Evolutionary conservation across 2,888 invertebrate species (phyloP).

Genomic region (Dynastes grantii): DNA sequence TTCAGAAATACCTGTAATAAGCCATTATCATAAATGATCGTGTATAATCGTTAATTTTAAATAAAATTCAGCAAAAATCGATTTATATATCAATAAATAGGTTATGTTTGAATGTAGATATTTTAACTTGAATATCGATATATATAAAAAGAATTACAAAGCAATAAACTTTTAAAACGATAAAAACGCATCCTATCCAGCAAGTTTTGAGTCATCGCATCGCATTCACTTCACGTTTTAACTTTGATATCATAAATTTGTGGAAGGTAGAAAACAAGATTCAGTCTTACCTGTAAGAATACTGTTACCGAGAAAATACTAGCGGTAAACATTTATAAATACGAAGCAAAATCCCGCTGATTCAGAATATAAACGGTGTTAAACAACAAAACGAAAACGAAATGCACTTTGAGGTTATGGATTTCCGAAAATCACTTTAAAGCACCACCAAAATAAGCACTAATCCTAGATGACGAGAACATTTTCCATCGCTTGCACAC

Average conservation of each 20-base stretch:
- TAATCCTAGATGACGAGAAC: neutral
- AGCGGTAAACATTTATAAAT: constrained; percentile 26
- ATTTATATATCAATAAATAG: no score
- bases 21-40: no score
- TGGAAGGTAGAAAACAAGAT: constrained; percentile 8
- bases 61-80: no score
- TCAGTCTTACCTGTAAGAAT: constrained; percentile 35
- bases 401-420: constrained; percentile 17
- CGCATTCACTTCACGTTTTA: neutral
- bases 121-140: neutral
- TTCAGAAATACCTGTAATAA: no score
- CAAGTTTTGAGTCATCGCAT: constrained; percentile 38
- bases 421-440: neutral
- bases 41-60: no score
- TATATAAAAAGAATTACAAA: no score
- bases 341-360: constrained; percentile 32
- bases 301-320: constrained; percentile 32
- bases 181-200: constrained; percentile 4
- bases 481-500: neutral
- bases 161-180: neutral
- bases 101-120: no score
- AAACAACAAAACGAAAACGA: no score
- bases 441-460: constrained; percentile 16
- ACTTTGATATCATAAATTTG: neutral
- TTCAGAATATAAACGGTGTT: neutral